Base-by-base conservation (phyloP, 2,797 vertebrate genomes). In the Cynopterus sphinx region DNA sequence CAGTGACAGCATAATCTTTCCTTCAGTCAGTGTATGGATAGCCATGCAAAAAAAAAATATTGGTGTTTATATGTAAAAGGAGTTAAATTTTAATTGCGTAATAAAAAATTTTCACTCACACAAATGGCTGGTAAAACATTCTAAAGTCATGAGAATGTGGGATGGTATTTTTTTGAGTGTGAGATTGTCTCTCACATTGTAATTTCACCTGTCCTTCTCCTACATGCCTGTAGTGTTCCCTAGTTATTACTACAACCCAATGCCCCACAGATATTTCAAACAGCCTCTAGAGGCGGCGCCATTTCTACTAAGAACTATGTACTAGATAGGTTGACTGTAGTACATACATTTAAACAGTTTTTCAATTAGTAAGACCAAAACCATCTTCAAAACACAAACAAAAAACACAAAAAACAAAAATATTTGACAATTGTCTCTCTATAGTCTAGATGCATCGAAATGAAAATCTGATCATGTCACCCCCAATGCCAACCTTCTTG, bases 1-100 rank as follows among this genome's bases (percentile, higher is more conserved):
- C 65, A 15, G 57, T 13, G 51, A 78, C 71, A 73, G 1, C 3
- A 55, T 10, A 22, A 22, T 57, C 31, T 61, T 87, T n/a, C n/a
- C 53, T 86, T 90, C 3, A 2, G 59, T 84, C 59, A 82, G 15
- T 31, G 12, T 86, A 26, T 92, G 7, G 51, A 21, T 78, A 61
- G n/a, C n/a, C 15, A 28, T 43, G n/a, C 31, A 77, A 70, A 84
- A 63, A 33, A 33, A 33, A 49, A 16, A 39, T 87, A 24, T 57
- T 79, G 71, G 17, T 61, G 16, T 84, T 92, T 90, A 26, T 61
- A 57, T n/a, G 21, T 70, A 84, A 68, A 97, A 85, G 33, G 33
- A 86, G 3, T 83, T 91, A 61, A 74, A 13, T 73, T 67, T 95
- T 74, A 33, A 28, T 75, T 71, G 65, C 41, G 21, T 83, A 53